Base-by-base conservation (phyloP, 2,797 vertebrate species). In the Diplodus sargus region DNA sequence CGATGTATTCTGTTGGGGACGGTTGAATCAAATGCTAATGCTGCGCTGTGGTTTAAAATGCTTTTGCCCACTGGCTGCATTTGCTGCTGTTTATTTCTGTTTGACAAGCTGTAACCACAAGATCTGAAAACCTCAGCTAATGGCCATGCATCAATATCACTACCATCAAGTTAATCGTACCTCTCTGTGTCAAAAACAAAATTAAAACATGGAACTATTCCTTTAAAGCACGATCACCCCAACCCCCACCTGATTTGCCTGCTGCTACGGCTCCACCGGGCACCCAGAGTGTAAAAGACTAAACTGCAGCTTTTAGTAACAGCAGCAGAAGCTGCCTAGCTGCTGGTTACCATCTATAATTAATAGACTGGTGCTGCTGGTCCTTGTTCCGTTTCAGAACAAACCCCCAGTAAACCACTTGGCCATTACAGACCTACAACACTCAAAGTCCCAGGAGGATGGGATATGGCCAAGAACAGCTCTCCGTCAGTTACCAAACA, bases 301-400 rank as follows among this genome's bases (percentile, higher is more conserved):
- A 84, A 91, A 92, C 78, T 82, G 81, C 30, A 81, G 90, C 90
- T 90, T 91, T 90, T 87, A 90, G 88, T 79, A 89, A 83, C 65
- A 84, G 84, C 76, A 78, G 85, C 63, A 86, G 78, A 76, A 87
- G 84, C 76, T 56, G 76, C 75, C 79, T 66, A 67, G 78, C 76
- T 89, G 77, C 83, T 82, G 78, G 90, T 90, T 75, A 88, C 67
- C 85, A 91, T 94, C 48, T 81, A 93, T 93, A 90, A 90, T 93
- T 90, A 89, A 94, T 92, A 76, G 34, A 81, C 82, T 87, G 83
- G 85, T 71, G 79, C 89, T 88, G 74, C 85, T 88, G 91, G 91
- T 92, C 78, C 87, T 91, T 90, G 86, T 90, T 86, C 78, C 13
- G 69, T 82, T 87, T 82, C 78, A 78, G 70, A 82, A 75, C 83